Percentiles rank a stretch among this genome's conserved stretches.
phyloP scores from a whole-genome alignment of 2,113 vertebrate genomes.

The Notechis scutatus region DNA sequence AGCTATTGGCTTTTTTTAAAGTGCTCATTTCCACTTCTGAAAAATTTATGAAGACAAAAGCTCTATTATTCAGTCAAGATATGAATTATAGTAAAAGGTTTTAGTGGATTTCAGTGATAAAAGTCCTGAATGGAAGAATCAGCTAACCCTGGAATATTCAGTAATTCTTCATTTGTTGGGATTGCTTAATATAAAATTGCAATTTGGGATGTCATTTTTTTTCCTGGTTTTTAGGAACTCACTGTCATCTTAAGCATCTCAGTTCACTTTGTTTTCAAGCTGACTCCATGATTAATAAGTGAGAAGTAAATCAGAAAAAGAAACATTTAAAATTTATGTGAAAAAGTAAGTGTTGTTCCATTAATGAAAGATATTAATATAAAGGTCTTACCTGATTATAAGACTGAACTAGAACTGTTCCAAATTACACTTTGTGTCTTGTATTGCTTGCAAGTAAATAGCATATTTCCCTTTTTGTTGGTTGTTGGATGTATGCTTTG shows the following conservation, averaged over 20 bases:
- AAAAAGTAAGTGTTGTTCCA: not conserved
- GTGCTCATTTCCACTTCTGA: not conserved
- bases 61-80: not conserved
- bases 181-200: not conserved
- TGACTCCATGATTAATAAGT: constrained; percentile 4
- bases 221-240: too few relatives aligned
- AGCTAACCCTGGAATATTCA: constrained; percentile 14
- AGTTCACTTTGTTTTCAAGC: not conserved
- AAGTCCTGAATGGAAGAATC: constrained; percentile 24
- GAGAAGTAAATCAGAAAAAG: not conserved
- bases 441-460: not conserved
- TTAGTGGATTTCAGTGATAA: not conserved
- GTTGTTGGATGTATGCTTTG: not conserved
- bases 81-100: not conserved
- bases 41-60: not conserved
- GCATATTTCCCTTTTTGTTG: not conserved
- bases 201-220: not conserved
- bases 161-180: constrained; percentile 6
- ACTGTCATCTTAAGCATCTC: not conserved
- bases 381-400: not conserved
- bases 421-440: not conserved
- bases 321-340: not conserved
- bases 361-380: not conserved
- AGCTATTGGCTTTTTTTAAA: not conserved
- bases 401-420: not conserved